Conservation (phyloP, 2,888 invertebrate genomes). For the Thyatira batis region DNA sequence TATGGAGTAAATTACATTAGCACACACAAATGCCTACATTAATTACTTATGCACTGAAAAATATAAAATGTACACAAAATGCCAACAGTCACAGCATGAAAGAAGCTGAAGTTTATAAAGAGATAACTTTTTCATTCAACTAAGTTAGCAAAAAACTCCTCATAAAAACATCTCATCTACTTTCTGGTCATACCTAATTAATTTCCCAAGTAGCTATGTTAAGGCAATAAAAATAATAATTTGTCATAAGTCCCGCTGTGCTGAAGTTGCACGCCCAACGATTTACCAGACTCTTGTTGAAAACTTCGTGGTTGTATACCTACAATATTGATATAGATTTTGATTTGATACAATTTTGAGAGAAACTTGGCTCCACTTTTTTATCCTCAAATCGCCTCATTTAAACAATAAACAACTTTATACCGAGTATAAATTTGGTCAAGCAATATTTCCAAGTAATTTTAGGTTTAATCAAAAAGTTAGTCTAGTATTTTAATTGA, state of each 20-base stretch:
- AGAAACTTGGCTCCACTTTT: conserved; percentile 23
- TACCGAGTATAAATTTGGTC: conserved; percentile 11
- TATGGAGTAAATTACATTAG: too few species aligned
- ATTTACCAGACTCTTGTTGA: conserved; percentile 36
- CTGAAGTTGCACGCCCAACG: conserved; percentile 40
- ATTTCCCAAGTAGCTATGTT: conserved; percentile 46
- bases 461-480: neutral
- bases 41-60: too few species aligned
- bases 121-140: too few species aligned
- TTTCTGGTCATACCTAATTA: conserved; percentile 52
- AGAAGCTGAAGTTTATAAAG: too few species aligned
- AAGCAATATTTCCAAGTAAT: neutral
- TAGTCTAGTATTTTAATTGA: neutral
- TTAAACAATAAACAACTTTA: conserved; percentile 21
- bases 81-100: too few species aligned
- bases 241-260: conserved; percentile 35
- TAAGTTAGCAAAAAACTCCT: neutral
- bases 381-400: conserved; percentile 17
- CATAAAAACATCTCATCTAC: conserved; percentile 11
- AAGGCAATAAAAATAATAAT: conserved; percentile 66
- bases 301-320: conserved; percentile 5
- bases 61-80: too few species aligned
- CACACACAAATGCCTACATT: too few species aligned
- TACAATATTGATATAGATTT: conserved; percentile 21
- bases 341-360: conserved; percentile 15